Evolutionary conservation across 2,113 vertebrate genomes (phyloP), one percentile per base, ranked within the genome.

Genomic region (Cinclus mexicanus): DNA sequence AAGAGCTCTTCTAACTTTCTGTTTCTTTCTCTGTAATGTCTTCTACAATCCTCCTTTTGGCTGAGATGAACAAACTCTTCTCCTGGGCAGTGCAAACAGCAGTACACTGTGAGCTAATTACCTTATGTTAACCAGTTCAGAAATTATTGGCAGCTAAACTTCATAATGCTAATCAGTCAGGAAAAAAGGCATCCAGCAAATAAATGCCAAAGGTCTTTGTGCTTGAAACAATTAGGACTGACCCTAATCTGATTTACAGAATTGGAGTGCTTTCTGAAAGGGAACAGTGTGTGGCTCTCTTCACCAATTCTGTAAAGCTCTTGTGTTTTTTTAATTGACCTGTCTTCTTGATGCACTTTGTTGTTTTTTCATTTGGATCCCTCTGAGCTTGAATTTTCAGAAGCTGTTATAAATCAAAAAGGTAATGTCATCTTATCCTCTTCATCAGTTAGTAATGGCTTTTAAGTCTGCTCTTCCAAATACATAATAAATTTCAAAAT

Each of bases 151-250:
- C 81, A 78, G 83, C 97, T 97, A 89, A 84, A 95, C 63, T 96
- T 94, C 81, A 87, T 92, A 60, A 84, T 94, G 89, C 81, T 97
- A 96, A 98, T 97, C 96, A 97, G 93, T 85, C 85, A 83, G 80
- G 57, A 94, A 95, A 95, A 95, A 92, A 97, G 79, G 39, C 69
- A 52, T 37, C 69, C 57, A 87, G 92, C 71, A 95, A 92, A 95
- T 92, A 97, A 98, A 97, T 93, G 95, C 71, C 91, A 95, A 84
- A 35, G 83, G 49, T 57, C 79, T 95, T 89, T 82, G 81, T 92
- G 41, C 87, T 95, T 92, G 91, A 95, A 97, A 96, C 93, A 97
- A 94, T 97, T 97, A 97, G 59, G 69, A 90, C 35, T 33, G 72
- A 92, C 94, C 96, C 53, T 95, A 92, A 74, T 95, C 89, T 97